Evolutionary conservation across 2,888 invertebrate species (phyloP).

Genomic region (Polylopha cassiicola): DNA sequence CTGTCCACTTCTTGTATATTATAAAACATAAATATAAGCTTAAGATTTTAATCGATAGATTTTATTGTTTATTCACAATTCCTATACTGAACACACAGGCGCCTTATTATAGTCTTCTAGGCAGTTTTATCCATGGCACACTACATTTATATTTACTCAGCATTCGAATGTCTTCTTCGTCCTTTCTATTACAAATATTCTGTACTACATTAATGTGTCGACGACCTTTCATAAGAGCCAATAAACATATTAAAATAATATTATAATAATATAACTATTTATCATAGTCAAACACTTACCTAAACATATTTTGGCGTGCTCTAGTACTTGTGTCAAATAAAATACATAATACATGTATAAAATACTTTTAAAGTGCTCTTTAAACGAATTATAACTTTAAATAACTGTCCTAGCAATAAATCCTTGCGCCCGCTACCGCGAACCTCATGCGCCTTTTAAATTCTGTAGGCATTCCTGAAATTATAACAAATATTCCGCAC

Average conservation of each 20-base stretch:
- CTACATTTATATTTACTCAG: constrained; percentile 26
- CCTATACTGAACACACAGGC: constrained; percentile 67
- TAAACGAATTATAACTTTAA: constrained; percentile 11
- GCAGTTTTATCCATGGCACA: constrained; percentile 69
- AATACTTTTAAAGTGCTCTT: constrained; percentile 26
- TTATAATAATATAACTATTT: background rate
- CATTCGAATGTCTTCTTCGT: constrained; percentile 14
- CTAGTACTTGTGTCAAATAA: constrained; percentile 12
- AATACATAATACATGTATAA: constrained; percentile 15
- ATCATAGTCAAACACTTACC: constrained; percentile 19
- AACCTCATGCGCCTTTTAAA: constrained; percentile 41
- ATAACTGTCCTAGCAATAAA: constrained; percentile 24
- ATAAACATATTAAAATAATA: background rate
- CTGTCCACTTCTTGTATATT: constrained; percentile 16
- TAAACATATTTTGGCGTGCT: constrained; percentile 16
- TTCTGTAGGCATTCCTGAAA: constrained; percentile 51
- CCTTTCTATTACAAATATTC: constrained; percentile 5
- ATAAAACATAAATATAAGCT: constrained; percentile 9
- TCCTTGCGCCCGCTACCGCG: constrained; percentile 31
- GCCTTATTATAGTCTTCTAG: constrained; percentile 62
- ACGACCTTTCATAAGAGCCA: background rate
- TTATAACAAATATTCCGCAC: constrained; percentile 36
- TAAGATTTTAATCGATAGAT: constrained; percentile 15
- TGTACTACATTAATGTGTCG: background rate
- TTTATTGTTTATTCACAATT: constrained; percentile 24